phyloP scores from a whole-genome alignment of 2,888 invertebrate genomes.

The Mantis religiosa region DNA sequence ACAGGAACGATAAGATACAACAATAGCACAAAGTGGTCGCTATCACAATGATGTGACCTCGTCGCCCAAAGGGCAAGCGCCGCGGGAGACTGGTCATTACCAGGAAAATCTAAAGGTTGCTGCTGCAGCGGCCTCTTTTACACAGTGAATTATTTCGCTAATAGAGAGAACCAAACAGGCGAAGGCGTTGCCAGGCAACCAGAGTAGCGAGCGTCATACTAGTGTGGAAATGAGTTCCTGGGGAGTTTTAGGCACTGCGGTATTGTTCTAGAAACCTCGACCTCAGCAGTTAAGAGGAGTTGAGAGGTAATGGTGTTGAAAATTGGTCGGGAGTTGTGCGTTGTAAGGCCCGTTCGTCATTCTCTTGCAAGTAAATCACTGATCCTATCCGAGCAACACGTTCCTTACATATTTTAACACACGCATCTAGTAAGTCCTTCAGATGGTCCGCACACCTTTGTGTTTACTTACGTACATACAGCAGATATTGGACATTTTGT shows the following conservation, averaged over 20 bases:
- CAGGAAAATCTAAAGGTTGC: not conserved
- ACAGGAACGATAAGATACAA: too few species aligned
- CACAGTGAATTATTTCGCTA: not conserved
- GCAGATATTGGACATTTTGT: too few species aligned
- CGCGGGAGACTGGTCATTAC: not conserved
- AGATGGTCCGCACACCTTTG: not conserved
- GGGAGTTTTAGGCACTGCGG: not conserved
- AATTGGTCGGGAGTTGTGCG: not conserved
- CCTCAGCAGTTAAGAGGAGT: not conserved
- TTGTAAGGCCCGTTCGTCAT: not conserved
- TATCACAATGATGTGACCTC: too few species aligned
- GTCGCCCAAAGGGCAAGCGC: not conserved
- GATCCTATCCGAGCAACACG: not conserved
- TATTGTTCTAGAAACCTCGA: not conserved
- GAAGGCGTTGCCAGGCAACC: not conserved
- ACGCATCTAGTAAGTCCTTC: not conserved
- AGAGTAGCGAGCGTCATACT: not conserved
- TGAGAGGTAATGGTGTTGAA: not conserved
- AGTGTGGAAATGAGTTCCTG: not conserved
- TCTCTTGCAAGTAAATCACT: not conserved
- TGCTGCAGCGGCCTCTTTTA: not conserved
- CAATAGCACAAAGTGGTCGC: too few species aligned
- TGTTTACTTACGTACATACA: too few species aligned
- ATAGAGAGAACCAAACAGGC: not conserved
- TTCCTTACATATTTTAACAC: not conserved